Percentiles rank a stretch among this genome's conserved stretches.
These are phyloP conservation scores for Coryphaenoides rupestris DNA, from an alignment of 2,113 vertebrate species.

Conservation along the genomic window DNA sequence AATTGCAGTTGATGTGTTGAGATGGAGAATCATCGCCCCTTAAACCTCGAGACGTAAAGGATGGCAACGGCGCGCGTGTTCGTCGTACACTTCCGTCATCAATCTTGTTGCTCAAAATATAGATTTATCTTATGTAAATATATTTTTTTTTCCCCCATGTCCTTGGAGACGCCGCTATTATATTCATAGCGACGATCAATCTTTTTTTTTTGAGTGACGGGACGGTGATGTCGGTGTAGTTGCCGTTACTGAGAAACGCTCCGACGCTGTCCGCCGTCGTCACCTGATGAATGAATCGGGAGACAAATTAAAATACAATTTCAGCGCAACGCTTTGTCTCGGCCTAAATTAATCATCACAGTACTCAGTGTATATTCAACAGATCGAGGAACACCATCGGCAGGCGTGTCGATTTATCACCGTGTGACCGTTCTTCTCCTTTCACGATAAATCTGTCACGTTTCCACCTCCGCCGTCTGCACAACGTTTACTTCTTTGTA, in stretches of 20 bases:
- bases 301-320: slow-evolving; percentile 51
- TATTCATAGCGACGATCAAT: too few species aligned
- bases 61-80: too few species aligned
- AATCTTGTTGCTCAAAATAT: too few species aligned
- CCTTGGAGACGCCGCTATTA: too few species aligned
- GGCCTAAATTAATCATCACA: slow-evolving; percentile 35
- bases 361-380: slow-evolving; percentile 27
- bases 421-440: slow-evolving; percentile 22
- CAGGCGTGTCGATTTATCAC: slow-evolving; percentile 46
- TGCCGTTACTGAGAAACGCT: too few species aligned
- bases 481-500: not conserved
- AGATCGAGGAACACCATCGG: slow-evolving; percentile 33
- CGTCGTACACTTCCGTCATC: too few species aligned
- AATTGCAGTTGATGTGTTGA: too few species aligned
- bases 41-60: too few species aligned
- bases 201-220: not conserved
- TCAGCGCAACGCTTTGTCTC: slow-evolving; percentile 38
- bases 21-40: too few species aligned
- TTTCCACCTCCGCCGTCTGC: slow-evolving; percentile 12
- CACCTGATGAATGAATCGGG: slow-evolving; percentile 34
- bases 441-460: slow-evolving; percentile 32
- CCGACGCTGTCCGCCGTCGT: not conserved
- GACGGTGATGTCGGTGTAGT: slow-evolving; percentile 4
- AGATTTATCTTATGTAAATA: slow-evolving; percentile 1
- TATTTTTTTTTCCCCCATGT: slow-evolving; percentile 18